Conservation (phyloP, 2,888 invertebrate species). For the Drosophila aldrichi region DNA sequence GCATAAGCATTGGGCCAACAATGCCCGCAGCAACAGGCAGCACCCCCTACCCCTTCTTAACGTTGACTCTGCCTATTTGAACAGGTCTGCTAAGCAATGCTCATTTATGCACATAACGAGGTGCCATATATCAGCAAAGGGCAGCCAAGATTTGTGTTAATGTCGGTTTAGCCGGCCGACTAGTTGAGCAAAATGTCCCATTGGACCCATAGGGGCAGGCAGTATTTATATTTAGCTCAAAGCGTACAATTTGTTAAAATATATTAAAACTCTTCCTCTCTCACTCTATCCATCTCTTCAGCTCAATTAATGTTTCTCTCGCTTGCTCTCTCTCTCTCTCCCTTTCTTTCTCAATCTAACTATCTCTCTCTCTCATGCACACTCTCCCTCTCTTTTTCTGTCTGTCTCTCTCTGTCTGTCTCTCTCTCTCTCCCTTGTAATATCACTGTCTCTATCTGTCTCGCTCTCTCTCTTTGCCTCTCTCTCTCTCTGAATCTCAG, state of each 20-base stretch:
- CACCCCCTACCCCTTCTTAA: not conserved
- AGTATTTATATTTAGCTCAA: slow-evolving; percentile 64
- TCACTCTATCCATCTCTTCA: not conserved
- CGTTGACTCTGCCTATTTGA: slow-evolving; percentile 1
- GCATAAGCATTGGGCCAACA: slow-evolving; percentile 24
- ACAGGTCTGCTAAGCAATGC: slow-evolving; percentile 41
- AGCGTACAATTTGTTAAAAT: slow-evolving; percentile 61
- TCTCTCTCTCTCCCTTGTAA: too few species aligned
- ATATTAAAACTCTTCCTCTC: slow-evolving; percentile 44
- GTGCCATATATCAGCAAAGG: slow-evolving; percentile 52
- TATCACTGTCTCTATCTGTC: too few species aligned
- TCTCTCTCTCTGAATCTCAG: too few species aligned
- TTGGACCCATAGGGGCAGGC: slow-evolving; percentile 30
- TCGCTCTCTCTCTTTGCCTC: too few species aligned
- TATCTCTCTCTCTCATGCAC: too few species aligned
- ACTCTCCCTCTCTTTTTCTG: too few species aligned
- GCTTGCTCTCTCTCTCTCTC: too few species aligned
- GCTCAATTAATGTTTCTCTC: too few species aligned
- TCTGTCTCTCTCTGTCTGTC: too few species aligned
- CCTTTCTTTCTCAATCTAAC: too few species aligned
- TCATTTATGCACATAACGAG: slow-evolving; percentile 71
- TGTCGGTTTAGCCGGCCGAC: not conserved
- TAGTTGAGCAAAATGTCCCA: slow-evolving; percentile 6
- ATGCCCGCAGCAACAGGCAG: slow-evolving; percentile 49
- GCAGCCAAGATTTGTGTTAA: slow-evolving; percentile 10